phyloP scores from a whole-genome alignment of 2,888 invertebrate species.

The Sturmia bella region DNA sequence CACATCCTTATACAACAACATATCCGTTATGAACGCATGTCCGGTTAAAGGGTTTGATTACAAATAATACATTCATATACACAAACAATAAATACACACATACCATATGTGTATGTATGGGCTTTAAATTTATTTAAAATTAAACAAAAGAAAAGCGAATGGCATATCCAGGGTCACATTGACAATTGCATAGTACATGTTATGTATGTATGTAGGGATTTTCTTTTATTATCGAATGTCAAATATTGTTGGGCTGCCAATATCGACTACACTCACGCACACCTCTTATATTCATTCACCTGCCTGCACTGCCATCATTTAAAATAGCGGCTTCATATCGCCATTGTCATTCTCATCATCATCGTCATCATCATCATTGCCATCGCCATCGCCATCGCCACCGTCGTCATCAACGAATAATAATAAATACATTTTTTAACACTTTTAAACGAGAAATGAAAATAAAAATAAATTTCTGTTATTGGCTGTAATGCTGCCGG shows the following conservation, averaged over 20 bases:
- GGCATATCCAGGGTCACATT: too few relatives aligned
- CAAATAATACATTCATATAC: conserved; percentile 22
- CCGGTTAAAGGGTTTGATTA: conserved; percentile 59
- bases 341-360: conserved; percentile 33
- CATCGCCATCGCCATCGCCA: not conserved
- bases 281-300: conserved; percentile 5
- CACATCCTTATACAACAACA: conserved; percentile 66
- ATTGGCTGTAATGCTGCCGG: not conserved
- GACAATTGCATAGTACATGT: too few relatives aligned
- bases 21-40: conserved; percentile 68
- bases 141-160: not conserved
- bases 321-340: conserved; percentile 4
- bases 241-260: conserved; percentile 39
- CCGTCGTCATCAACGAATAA: conserved; percentile 23
- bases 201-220: too few relatives aligned
- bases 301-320: not conserved
- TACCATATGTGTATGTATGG: not conserved
- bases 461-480: conserved; percentile 3
- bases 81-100: not conserved
- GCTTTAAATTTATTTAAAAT: not conserved
- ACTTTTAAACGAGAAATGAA: conserved; percentile 35
- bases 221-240: conserved; percentile 29
- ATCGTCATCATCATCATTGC: conserved; percentile 2
- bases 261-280: conserved; percentile 2
- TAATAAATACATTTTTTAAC: conserved; percentile 41